These are phyloP conservation scores for Drosophila watanabei DNA, from an alignment of 1,140 invertebrate genomes.

Conservation along the genomic window DNA sequence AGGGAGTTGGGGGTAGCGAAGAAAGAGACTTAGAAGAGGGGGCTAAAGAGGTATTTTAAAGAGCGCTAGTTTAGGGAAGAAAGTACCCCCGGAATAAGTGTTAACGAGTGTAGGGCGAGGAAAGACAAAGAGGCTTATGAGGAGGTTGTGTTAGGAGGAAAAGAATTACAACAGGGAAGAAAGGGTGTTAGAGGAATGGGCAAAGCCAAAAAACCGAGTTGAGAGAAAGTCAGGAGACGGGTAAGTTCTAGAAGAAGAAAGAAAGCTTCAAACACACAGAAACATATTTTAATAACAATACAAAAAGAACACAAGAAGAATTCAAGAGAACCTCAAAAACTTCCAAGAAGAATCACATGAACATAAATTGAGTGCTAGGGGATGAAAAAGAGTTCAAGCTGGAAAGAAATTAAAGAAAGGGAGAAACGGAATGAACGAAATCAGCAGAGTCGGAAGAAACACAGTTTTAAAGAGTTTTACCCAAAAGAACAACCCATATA, in stretches of 20 bases:
- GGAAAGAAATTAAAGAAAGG: background rate
- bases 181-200: background rate
- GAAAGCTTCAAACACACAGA: background rate
- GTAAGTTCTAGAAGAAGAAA: background rate
- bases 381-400: background rate
- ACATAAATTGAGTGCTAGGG: background rate
- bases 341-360: background rate
- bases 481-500: background rate
- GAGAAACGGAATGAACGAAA: background rate
- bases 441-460: background rate
- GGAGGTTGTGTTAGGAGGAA: background rate
- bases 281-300: background rate
- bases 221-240: too few species aligned
- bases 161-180: background rate
- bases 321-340: background rate
- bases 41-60: background rate
- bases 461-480: background rate
- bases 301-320: background rate
- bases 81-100: constrained; percentile 2
- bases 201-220: background rate
- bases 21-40: constrained; percentile 2
- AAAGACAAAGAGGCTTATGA: background rate
- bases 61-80: background rate
- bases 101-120: constrained; percentile 1
- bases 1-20: constrained; percentile 2